Percentiles rank a stretch among this genome's conserved stretches.
phyloP scores from a whole-genome alignment of 2,797 vertebrate genomes.

The Antrozous pallidus region DNA sequence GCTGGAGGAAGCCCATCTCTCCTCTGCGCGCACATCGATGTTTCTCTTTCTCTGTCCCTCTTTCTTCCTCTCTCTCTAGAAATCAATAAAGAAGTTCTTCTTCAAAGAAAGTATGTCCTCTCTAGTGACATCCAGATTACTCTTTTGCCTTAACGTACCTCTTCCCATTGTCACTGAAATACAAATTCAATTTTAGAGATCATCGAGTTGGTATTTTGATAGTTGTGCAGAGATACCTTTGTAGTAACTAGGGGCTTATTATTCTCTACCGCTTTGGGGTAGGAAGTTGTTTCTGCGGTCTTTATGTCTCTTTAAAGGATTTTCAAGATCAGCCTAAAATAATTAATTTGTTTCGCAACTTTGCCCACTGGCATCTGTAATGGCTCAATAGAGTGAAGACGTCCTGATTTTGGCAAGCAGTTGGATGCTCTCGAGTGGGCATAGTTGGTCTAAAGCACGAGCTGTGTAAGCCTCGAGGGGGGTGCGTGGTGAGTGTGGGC shows the following conservation, averaged over 20 bases:
- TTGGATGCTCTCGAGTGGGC: not conserved
- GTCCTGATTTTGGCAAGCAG: not conserved
- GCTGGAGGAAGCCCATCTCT: not conserved
- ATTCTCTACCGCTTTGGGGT: not conserved
- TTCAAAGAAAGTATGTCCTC: not conserved
- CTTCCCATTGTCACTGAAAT: slow-evolving; percentile 4
- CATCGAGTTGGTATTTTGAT: not conserved
- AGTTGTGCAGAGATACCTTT: not conserved
- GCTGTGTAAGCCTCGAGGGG: not conserved
- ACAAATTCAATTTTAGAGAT: not conserved
- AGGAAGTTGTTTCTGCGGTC: not conserved
- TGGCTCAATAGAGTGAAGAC: not conserved
- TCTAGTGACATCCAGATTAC: not conserved
- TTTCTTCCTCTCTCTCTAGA: not conserved
- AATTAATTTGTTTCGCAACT: not conserved
- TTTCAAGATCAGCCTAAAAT: not conserved
- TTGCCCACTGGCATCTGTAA: not conserved
- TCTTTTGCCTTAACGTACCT: not conserved
- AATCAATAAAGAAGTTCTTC: too few species aligned
- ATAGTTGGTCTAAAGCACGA: not conserved
- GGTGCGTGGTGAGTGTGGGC: not conserved
- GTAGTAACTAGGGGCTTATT: not conserved
- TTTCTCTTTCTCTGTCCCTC: not conserved
- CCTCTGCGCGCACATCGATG: not conserved
- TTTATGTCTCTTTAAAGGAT: not conserved